Evolutionary conservation across 2,888 invertebrate genomes (phyloP), one percentile per base, ranked within the genome.

Genomic region (Drosophila dives): DNA sequence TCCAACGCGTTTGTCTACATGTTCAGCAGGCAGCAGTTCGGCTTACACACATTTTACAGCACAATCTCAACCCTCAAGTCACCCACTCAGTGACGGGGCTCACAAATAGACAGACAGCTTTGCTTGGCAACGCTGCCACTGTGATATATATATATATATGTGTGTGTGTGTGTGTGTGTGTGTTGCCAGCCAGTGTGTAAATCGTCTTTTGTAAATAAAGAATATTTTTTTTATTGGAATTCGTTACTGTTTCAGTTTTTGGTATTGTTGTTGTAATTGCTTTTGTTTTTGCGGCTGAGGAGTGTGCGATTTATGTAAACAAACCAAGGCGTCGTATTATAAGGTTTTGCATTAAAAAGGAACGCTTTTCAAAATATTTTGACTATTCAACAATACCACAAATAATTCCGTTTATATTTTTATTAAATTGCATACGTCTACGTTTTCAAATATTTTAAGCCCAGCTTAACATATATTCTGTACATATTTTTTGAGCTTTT

Each of bases 21-120:
- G 86, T 71, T 69, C 79, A 66, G 54, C 73, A 80, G 70, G 77
- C 85, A 77, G 89, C 87, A 80, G 85, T 87, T 81, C 70, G 85
- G 82, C 87, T 86, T 81, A 89, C 89, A 85, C 89, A 87, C 79
- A 84, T 77, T 89, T 86, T 86, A 89, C 85, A 86, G 75, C 66
- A 83, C 77, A 84, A 77, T 88, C 88, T 68, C 83, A 63, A 55
- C 77, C 78, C 84, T 68, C 80, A 74, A 54, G 11, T 12, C n/a
- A 38, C 29, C 15, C 29, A 69, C 42, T 10, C 53, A 69, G 61
- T 67, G 36, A 17, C 15, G 20, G 8, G 8, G 23, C 26, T 64
- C 40, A 72, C 81, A 82, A 64, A 79, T 59, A 81, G 74, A 71
- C 74, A 71, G 77, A 75, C 72, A 78, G 58, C n/a, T 54, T 38